Conservation (phyloP, 2,888 invertebrate species). For the Chalcosyrphus nemorum region DNA sequence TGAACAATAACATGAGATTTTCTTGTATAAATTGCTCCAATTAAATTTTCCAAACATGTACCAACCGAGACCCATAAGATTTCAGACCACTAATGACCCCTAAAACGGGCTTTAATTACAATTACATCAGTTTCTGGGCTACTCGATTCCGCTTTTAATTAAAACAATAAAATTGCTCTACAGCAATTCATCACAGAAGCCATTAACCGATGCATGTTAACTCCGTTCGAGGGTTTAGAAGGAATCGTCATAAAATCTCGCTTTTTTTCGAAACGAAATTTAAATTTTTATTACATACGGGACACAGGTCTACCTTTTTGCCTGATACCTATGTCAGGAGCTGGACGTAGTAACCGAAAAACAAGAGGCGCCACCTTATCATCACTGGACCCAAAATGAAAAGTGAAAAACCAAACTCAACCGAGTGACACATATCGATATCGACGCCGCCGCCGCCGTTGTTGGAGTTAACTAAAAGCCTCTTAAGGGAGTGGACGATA, state of each 20-base stretch:
- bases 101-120: not conserved
- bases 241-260: constrained; percentile 26
- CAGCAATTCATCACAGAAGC: constrained; percentile 18
- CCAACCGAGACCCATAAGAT: not conserved
- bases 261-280: constrained; percentile 2
- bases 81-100: not conserved
- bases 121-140: not conserved
- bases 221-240: constrained; percentile 29
- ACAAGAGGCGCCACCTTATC: constrained; percentile 74
- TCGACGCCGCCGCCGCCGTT: constrained; percentile 9
- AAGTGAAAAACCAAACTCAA: constrained; percentile 56
- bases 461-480: constrained; percentile 72
- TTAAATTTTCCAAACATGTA: not conserved
- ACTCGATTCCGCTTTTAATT: constrained; percentile 3
- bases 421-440: constrained; percentile 61
- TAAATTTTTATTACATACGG: constrained; percentile 38
- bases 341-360: constrained; percentile 39
- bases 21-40: not conserved
- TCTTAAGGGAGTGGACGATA: constrained; percentile 64
- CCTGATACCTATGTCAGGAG: constrained; percentile 33
- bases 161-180: not conserved
- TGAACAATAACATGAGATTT: not conserved
- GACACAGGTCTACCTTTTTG: not conserved
- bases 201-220: constrained; percentile 24
- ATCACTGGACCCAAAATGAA: constrained; percentile 50